Conservation (phyloP, 1,140 invertebrate species). For the Luehdorfia chinensis region DNA sequence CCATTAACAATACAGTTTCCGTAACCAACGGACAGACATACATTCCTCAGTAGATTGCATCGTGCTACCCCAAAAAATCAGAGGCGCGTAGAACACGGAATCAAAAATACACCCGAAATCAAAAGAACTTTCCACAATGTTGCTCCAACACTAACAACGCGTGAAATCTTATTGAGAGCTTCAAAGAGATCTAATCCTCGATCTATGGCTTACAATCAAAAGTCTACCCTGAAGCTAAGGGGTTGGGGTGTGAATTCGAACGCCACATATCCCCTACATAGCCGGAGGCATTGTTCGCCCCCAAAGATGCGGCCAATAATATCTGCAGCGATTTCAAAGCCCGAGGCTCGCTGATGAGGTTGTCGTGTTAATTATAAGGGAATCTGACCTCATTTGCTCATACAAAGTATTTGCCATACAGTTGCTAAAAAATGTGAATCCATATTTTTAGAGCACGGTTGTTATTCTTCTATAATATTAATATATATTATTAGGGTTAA, state of each 20-base stretch:
- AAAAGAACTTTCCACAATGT: slow-evolving; percentile 63
- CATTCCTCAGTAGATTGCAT: slow-evolving; percentile 28
- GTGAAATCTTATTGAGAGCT: slow-evolving; percentile 68
- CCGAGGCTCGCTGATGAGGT: slow-evolving; percentile 39
- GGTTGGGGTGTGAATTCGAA: slow-evolving; percentile 26
- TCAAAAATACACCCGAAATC: slow-evolving; percentile 69
- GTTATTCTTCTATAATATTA: too few relatives aligned
- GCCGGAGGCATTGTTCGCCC: slow-evolving; percentile 36
- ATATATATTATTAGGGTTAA: too few relatives aligned
- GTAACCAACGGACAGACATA: slow-evolving; percentile 7
- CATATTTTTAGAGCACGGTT: too few relatives aligned
- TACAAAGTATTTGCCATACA: too few relatives aligned
- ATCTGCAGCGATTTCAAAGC: slow-evolving; percentile 39
- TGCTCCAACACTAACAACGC: slow-evolving; percentile 67
- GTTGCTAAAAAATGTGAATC: too few relatives aligned
- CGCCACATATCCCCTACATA: slow-evolving; percentile 1
- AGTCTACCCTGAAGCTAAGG: slow-evolving; percentile 17
- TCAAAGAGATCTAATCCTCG: slow-evolving; percentile 63
- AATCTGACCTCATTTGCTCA: slow-evolving; percentile 11
- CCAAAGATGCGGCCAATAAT: slow-evolving; percentile 41
- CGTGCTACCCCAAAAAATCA: slow-evolving; percentile 44
- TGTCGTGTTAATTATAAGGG: slow-evolving; percentile 39
- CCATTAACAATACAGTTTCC: neutral
- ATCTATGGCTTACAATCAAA: slow-evolving; percentile 20
- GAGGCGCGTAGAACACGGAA: slow-evolving; percentile 56